A percentile compares a stretch with the other conserved stretches of the same genome.
Evolutionary conservation across 2,888 invertebrate genomes (phyloP).

Genomic region (Nemurella pictetii): DNA sequence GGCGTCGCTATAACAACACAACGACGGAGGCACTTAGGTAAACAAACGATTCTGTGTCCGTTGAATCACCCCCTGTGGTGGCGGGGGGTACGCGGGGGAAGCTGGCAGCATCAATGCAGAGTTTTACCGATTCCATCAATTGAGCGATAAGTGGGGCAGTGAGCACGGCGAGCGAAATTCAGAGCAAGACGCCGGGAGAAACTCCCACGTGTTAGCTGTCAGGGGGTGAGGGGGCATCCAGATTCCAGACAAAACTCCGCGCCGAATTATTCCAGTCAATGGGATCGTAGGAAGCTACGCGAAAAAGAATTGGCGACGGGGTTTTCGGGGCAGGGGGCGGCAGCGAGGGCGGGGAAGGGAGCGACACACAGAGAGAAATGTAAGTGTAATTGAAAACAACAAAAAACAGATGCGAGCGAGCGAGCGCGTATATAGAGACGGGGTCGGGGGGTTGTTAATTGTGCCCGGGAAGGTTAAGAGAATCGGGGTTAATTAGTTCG

Average conservation of each 20-base stretch:
- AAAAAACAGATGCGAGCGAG: not conserved
- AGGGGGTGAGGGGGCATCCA: not conserved
- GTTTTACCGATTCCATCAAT: no score
- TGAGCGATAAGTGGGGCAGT: no score
- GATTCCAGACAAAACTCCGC: not conserved
- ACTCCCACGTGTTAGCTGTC: not conserved
- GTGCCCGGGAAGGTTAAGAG: not conserved
- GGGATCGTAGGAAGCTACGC: not conserved
- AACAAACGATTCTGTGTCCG: no score
- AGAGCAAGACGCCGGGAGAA: not conserved
- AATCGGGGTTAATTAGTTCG: not conserved
- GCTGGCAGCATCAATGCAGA: no score
- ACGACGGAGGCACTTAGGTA: no score
- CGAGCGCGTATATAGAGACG: not conserved
- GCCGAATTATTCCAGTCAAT: not conserved
- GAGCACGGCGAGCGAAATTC: not conserved
- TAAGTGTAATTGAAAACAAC: not conserved
- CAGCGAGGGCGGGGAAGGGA: slow-evolving; percentile 4
- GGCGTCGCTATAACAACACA: no score
- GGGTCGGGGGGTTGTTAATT: not conserved
- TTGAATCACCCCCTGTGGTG: no score
- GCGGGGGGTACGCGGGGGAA: no score
- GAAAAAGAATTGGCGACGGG: slow-evolving; percentile 12
- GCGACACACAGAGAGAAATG: slow-evolving; percentile 5
- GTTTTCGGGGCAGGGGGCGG: slow-evolving; percentile 17